A percentile compares a stretch with the other conserved stretches of the same genome.
phyloP scores from a whole-genome alignment of 2,888 invertebrate species.

The Oligia latruncula region DNA sequence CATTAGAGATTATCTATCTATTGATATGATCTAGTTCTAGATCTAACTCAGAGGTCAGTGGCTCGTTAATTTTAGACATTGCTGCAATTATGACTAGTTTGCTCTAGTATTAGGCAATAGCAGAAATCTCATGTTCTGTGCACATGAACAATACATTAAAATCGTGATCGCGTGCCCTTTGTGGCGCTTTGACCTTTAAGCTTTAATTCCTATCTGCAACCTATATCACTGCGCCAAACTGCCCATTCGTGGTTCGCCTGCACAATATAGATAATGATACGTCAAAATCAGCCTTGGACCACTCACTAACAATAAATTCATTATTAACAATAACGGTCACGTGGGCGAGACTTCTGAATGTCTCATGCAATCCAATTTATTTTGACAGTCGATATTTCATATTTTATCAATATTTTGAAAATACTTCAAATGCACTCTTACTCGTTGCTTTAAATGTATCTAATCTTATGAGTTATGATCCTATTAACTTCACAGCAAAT shows the following conservation, averaged over 20 bases:
- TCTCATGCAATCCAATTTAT: slow-evolving; percentile 69
- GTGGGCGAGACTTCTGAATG: slow-evolving; percentile 70
- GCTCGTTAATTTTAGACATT: slow-evolving; percentile 35
- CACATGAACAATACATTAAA: slow-evolving; percentile 72
- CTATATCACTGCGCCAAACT: slow-evolving; percentile 79
- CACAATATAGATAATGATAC: slow-evolving; percentile 79
- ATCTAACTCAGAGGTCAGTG: slow-evolving; percentile 46
- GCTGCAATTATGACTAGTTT: slow-evolving; percentile 47
- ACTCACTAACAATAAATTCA: slow-evolving; percentile 80
- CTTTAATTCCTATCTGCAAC: slow-evolving; percentile 76
- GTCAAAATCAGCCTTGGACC: slow-evolving; percentile 80
- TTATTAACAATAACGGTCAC: slow-evolving; percentile 75
- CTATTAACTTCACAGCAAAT: slow-evolving; percentile 9
- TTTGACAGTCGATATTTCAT: slow-evolving; percentile 57
- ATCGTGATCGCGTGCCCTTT: slow-evolving; percentile 81
- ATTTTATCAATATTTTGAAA: slow-evolving; percentile 30
- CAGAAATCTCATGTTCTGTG: slow-evolving; percentile 51
- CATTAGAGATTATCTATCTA: not conserved
- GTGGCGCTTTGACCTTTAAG: slow-evolving; percentile 76
- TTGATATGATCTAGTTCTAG: slow-evolving; percentile 4
- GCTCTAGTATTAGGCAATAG: slow-evolving; percentile 57
- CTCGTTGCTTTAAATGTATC: too few relatives aligned
- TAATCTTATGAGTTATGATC: not conserved
- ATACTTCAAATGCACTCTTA: not conserved
- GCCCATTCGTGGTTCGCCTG: slow-evolving; percentile 75